phyloP scores from a whole-genome alignment of 2,797 vertebrate genomes.

The Cyprinella venusta region DNA sequence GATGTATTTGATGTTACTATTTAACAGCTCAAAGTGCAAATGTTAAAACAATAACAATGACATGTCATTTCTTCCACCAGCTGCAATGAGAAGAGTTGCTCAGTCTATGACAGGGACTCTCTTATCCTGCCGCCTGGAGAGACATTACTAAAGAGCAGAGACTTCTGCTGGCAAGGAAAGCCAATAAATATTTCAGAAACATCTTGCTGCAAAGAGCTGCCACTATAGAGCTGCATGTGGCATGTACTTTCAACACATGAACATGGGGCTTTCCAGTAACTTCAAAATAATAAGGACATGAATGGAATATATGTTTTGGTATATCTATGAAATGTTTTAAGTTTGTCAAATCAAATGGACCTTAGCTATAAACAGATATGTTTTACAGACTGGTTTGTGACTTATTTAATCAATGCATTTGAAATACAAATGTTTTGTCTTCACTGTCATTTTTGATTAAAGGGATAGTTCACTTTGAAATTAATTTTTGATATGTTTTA shows the following conservation, averaged over 20 bases:
- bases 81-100: constrained; percentile 67
- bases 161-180: constrained; percentile 65
- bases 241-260: constrained; percentile 10
- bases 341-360: constrained; percentile 4
- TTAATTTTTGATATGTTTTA: too few relatives aligned
- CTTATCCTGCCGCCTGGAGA: constrained; percentile 64
- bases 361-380: neutral
- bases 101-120: constrained; percentile 66
- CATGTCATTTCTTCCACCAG: constrained; percentile 48
- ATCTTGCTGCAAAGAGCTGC: constrained; percentile 55
- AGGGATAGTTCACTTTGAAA: too few relatives aligned
- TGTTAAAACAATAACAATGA: constrained; percentile 25
- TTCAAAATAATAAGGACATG: neutral
- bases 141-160: constrained; percentile 67
- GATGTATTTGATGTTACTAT: constrained; percentile 17
- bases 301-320: neutral
- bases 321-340: neutral
- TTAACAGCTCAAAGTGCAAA: neutral
- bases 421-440: neutral
- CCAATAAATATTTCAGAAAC: constrained; percentile 60
- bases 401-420: neutral
- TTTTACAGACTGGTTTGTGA: neutral
- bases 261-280: neutral
- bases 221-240: constrained; percentile 61
- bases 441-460: neutral